Conservation (phyloP, 2,797 vertebrate genomes). For the Myotis pilosus region DNA sequence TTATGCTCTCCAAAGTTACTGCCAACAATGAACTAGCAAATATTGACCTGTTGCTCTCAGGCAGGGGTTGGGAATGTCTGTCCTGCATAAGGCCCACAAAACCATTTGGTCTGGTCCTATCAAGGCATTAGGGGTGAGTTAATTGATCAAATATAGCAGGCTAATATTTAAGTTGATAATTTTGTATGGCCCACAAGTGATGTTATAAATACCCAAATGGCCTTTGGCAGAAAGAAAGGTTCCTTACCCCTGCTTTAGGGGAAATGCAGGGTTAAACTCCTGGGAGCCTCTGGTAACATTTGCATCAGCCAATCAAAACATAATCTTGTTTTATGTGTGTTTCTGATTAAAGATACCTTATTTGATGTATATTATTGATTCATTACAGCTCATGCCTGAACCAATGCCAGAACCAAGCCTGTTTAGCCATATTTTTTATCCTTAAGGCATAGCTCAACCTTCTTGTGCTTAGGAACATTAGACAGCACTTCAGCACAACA, state of each 20-base stretch:
- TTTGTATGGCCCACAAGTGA: too few species aligned
- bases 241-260: too few species aligned
- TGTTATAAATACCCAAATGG: too few species aligned
- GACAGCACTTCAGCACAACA: not conserved
- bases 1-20: not conserved
- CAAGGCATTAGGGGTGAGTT: too few species aligned
- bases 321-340: not conserved
- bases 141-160: too few species aligned
- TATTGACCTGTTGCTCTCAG: not conserved
- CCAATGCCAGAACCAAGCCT: not conserved
- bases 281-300: not conserved
- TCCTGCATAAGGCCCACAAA: too few species aligned
- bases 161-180: too few species aligned
- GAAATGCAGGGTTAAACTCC: not conserved
- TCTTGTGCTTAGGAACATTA: not conserved
- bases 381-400: not conserved
- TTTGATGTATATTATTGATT: not conserved
- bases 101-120: too few species aligned
- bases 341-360: not conserved
- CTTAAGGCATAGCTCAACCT: not conserved
- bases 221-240: too few species aligned
- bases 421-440: not conserved
- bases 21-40: not conserved
- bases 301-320: not conserved
- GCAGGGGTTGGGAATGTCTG: too few species aligned